Conservation (phyloP, 1,140 invertebrate species). For the Drosophila varians region DNA sequence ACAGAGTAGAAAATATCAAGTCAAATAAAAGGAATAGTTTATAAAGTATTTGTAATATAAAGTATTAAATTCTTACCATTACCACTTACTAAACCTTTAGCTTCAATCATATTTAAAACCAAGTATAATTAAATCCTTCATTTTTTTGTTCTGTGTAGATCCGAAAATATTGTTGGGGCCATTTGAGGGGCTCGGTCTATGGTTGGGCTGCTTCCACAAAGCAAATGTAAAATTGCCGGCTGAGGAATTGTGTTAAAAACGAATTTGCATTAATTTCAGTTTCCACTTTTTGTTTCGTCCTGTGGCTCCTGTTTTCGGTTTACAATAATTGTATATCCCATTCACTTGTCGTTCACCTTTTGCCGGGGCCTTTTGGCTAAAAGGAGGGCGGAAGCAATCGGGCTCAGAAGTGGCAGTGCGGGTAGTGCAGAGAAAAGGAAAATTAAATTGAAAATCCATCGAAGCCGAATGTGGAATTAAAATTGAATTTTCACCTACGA, state of each 20-base stretch:
- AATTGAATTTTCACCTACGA: conserved; percentile 57
- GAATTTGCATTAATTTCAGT: conserved; percentile 76
- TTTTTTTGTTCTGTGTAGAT: not conserved
- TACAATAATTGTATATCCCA: conserved; percentile 49
- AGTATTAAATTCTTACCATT: too few species aligned
- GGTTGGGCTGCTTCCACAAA: conserved; percentile 46
- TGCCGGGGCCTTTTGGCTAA: conserved; percentile 1
- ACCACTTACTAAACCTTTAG: too few species aligned
- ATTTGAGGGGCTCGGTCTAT: conserved; percentile 6
- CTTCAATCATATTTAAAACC: too few species aligned
- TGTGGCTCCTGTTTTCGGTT: conserved; percentile 27
- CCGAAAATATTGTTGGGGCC: conserved; percentile 39
- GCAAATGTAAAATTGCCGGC: conserved; percentile 64
- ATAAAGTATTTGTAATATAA: too few species aligned
- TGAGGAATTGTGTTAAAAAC: conserved; percentile 72
- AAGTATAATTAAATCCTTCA: too few species aligned
- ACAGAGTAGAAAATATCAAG: not conserved
- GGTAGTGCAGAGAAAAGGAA: conserved; percentile 18
- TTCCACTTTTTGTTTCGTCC: conserved; percentile 51
- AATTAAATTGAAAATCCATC: conserved; percentile 64
- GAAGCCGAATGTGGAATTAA: conserved; percentile 49
- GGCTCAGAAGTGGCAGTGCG: not conserved
- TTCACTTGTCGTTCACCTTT: conserved; percentile 6
- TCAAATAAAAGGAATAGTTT: too few species aligned
- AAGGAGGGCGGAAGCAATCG: conserved; percentile 18